phyloP scores from a whole-genome alignment of 64 coral and sea anemone genomes.

The Montipora cactus region DNA sequence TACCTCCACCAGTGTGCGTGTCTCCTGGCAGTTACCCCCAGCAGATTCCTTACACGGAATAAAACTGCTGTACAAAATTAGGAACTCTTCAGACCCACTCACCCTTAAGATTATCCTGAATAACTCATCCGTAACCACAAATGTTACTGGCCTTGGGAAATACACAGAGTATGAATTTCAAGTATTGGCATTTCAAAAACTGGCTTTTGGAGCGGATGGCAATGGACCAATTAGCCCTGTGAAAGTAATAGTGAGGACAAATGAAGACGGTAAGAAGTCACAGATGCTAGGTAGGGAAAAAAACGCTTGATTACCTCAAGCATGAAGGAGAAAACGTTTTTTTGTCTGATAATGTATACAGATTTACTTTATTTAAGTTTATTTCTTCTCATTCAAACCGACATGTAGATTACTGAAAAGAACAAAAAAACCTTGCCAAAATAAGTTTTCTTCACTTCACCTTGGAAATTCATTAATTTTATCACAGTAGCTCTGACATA shows the following conservation, averaged over 20 bases:
- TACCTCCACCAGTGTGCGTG: not conserved
- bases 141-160: not conserved
- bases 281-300: not conserved
- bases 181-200: not conserved
- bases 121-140: not conserved
- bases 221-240: not conserved
- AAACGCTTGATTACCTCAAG: too few species aligned
- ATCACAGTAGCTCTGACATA: too few species aligned
- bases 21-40: slow-evolving; percentile 23
- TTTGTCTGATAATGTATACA: too few species aligned
- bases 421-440: too few species aligned
- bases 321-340: too few species aligned
- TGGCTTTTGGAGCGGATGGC: not conserved
- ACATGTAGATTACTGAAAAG: too few species aligned
- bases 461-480: too few species aligned
- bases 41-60: not conserved
- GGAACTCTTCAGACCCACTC: not conserved
- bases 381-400: too few species aligned
- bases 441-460: too few species aligned
- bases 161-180: slow-evolving; percentile 44
- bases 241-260: not conserved
- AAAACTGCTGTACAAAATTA: not conserved
- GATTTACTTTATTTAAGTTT: too few species aligned
- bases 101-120: not conserved
- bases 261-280: not conserved